Conservation (phyloP, 2,888 invertebrate species). For the Ochlodes sylvanus region DNA sequence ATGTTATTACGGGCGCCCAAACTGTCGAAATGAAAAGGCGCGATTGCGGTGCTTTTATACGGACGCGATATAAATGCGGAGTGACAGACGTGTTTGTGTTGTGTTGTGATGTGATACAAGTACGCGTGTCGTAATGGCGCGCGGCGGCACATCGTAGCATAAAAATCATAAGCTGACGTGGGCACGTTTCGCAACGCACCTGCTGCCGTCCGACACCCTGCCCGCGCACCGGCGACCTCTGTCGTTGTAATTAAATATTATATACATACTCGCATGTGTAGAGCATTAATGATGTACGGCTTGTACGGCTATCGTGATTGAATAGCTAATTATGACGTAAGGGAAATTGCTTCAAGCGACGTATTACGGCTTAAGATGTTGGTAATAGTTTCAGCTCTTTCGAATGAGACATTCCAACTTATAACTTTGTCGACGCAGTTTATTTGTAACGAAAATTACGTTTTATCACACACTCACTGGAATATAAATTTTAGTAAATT, state of each 20-base stretch:
- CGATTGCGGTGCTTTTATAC: conserved; percentile 34
- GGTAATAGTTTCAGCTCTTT: no score
- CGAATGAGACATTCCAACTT: no score
- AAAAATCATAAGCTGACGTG: conserved; percentile 72
- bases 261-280: background rate
- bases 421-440: no score
- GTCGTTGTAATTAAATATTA: conserved; percentile 22
- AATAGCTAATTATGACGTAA: background rate
- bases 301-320: background rate
- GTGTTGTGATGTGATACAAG: conserved; percentile 59
- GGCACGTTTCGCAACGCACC: conserved; percentile 69
- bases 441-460: no score
- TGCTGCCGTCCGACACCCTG: conserved; percentile 50
- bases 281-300: no score
- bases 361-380: no score
- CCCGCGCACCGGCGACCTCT: conserved; percentile 20
- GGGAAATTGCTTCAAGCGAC: background rate
- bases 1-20: conserved; percentile 31
- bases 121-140: conserved; percentile 70
- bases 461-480: no score
- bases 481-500: no score
- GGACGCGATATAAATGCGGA: conserved; percentile 46
- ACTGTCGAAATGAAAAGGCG: conserved; percentile 49
- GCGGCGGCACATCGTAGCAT: conserved; percentile 55
- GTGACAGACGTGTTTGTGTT: conserved; percentile 65